These are phyloP conservation scores for Conger conger DNA, from an alignment of 2,113 vertebrate genomes.

Conservation along the genomic window DNA sequence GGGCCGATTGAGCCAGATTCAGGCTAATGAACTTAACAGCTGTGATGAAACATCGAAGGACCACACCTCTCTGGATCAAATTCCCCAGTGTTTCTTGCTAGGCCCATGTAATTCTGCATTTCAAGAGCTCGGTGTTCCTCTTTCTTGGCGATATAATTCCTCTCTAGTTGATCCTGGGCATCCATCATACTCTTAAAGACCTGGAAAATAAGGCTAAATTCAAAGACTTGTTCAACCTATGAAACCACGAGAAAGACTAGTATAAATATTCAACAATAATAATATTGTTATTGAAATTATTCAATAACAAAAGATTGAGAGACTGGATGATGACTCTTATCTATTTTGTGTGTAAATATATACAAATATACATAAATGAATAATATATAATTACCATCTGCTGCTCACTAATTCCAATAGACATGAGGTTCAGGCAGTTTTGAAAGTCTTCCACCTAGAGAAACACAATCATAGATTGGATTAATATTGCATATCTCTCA, in stretches of 20 bases:
- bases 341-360: background rate
- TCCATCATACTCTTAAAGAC: constrained; percentile 76
- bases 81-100: constrained; percentile 61
- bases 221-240: background rate
- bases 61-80: constrained; percentile 85
- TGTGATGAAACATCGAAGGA: background rate
- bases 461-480: constrained; percentile 27
- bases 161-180: constrained; percentile 77
- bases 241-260: background rate
- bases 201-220: constrained; percentile 53
- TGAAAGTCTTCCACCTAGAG: constrained; percentile 83
- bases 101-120: constrained; percentile 72
- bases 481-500: no score
- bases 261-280: background rate
- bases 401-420: constrained; percentile 63
- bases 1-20: background rate
- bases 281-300: no score
- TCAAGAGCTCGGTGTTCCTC: constrained; percentile 76
- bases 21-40: background rate
- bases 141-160: constrained; percentile 77
- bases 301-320: constrained; percentile 5
- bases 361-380: background rate
- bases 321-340: background rate
- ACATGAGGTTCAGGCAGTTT: constrained; percentile 56
- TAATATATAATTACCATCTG: constrained; percentile 68